phyloP scores from a whole-genome alignment of 2,888 invertebrate genomes.

The Ecliptopera silaceata region DNA sequence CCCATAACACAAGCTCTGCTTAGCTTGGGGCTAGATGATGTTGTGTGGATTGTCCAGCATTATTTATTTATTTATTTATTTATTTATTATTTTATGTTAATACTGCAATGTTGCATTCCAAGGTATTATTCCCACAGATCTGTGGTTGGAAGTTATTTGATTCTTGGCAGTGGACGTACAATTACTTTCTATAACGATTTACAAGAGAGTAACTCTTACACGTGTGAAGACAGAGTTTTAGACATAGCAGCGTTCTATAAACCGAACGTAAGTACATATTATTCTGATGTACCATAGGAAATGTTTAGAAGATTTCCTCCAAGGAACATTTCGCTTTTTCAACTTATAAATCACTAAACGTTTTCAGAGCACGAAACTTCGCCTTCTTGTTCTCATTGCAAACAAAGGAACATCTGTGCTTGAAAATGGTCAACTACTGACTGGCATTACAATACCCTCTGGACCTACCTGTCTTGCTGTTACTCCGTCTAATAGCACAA shows the following conservation, averaged over 20 bases:
- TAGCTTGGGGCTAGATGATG: too few relatives aligned
- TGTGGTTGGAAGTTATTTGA: constrained; percentile 92
- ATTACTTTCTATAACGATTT: constrained; percentile 95
- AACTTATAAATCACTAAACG: too few relatives aligned
- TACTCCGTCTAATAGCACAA: constrained; percentile 50
- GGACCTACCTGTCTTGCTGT: constrained; percentile 67
- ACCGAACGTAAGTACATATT: constrained; percentile 76
- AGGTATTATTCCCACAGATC: constrained; percentile 81
- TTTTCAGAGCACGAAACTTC: constrained; percentile 83
- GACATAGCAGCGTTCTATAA: constrained; percentile 85
- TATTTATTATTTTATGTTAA: not conserved
- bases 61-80: constrained; percentile 3
- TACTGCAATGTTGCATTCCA: constrained; percentile 21
- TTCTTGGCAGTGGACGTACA: constrained; percentile 92
- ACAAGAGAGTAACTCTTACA: constrained; percentile 92
- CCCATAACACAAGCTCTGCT: too few relatives aligned
- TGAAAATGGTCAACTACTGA: constrained; percentile 86
- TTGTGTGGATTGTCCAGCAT: too few relatives aligned
- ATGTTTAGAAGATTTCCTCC: too few relatives aligned
- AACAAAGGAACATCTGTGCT: constrained; percentile 90
- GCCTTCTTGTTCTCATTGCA: constrained; percentile 90
- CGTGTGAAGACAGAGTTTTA: constrained; percentile 93
- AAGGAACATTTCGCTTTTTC: too few relatives aligned
- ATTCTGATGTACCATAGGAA: not conserved
- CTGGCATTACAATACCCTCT: constrained; percentile 54